These are phyloP conservation scores for Tinamus major DNA, from an alignment of 2,797 vertebrate species.

Conservation along the genomic window DNA sequence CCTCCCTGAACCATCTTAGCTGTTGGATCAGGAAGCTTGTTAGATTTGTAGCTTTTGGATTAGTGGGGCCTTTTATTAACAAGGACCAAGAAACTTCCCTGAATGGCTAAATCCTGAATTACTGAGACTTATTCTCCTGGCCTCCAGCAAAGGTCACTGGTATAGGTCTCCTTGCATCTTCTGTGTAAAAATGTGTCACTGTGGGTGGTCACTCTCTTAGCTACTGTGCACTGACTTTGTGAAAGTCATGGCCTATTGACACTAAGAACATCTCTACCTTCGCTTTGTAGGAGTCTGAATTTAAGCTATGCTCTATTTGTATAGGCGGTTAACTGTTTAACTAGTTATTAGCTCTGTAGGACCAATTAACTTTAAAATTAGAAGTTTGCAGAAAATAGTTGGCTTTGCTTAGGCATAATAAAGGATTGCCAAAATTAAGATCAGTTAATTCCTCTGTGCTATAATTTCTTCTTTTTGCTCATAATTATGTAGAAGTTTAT, in stretches of 20 bases:
- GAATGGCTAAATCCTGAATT: slow-evolving; percentile 67
- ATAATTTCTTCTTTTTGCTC: background rate
- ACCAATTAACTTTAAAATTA: background rate
- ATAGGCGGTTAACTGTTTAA: slow-evolving; percentile 39
- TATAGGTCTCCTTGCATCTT: slow-evolving; percentile 46
- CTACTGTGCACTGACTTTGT: slow-evolving; percentile 16
- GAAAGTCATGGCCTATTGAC: slow-evolving; percentile 54
- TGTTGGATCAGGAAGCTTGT: slow-evolving; percentile 46
- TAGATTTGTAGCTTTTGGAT: slow-evolving; percentile 61
- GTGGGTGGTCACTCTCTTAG: slow-evolving; percentile 64
- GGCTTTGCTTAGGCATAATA: background rate
- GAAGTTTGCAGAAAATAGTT: background rate
- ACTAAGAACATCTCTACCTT: slow-evolving; percentile 49
- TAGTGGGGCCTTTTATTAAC: slow-evolving; percentile 47
- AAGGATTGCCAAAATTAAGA: background rate
- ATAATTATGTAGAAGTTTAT: background rate
- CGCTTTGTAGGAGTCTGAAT: slow-evolving; percentile 46
- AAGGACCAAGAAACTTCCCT: slow-evolving; percentile 17
- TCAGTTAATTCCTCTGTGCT: background rate
- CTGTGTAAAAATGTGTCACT: slow-evolving; percentile 58
- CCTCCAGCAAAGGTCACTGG: slow-evolving; percentile 56
- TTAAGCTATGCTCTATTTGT: slow-evolving; percentile 16
- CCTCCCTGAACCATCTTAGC: background rate
- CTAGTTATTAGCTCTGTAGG: slow-evolving; percentile 32
- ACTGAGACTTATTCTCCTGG: slow-evolving; percentile 48